These are phyloP conservation scores for Corythoichthys intestinalis DNA, from an alignment of 2,113 vertebrate species.

Conservation along the genomic window DNA sequence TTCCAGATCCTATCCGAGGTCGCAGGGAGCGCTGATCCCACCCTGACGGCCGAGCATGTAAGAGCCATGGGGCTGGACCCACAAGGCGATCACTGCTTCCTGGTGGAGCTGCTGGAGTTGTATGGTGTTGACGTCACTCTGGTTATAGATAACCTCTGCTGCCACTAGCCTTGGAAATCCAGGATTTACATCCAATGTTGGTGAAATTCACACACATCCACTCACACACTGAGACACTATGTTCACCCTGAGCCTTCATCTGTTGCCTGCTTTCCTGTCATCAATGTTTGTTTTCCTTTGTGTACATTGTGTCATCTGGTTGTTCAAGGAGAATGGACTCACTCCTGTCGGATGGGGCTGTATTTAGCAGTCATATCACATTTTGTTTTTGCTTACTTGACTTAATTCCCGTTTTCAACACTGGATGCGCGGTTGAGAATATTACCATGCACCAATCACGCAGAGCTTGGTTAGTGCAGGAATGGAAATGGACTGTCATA, in stretches of 20 bases:
- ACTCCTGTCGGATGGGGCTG: not conserved
- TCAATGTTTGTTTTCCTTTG: constrained; percentile 20
- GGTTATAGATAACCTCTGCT: constrained; percentile 96
- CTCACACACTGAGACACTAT: constrained; percentile 53
- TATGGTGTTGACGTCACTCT: constrained; percentile 92
- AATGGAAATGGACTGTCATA: constrained; percentile 9
- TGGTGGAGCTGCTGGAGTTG: constrained; percentile 92
- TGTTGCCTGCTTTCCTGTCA: constrained; percentile 21
- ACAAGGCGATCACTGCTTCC: constrained; percentile 88
- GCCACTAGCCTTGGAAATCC: constrained; percentile 69
- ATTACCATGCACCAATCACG: constrained; percentile 6
- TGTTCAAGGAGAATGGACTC: constrained; percentile 17
- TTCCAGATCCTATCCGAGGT: constrained; percentile 93
- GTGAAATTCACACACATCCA: constrained; percentile 35
- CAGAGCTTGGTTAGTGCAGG: not conserved
- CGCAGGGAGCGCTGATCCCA: constrained; percentile 85
- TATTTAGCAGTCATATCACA: constrained; percentile 4
- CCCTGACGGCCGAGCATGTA: constrained; percentile 87
- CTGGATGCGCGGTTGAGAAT: constrained; percentile 11
- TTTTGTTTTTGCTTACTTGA: constrained; percentile 11
- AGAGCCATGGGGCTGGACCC: constrained; percentile 96
- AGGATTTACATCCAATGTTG: constrained; percentile 25
- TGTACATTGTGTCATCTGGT: constrained; percentile 27
- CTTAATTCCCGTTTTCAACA: constrained; percentile 10
- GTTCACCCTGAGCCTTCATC: constrained; percentile 35